Base-by-base conservation (phyloP, 1,140 invertebrate species). In the Meteorus sp. region DNA sequence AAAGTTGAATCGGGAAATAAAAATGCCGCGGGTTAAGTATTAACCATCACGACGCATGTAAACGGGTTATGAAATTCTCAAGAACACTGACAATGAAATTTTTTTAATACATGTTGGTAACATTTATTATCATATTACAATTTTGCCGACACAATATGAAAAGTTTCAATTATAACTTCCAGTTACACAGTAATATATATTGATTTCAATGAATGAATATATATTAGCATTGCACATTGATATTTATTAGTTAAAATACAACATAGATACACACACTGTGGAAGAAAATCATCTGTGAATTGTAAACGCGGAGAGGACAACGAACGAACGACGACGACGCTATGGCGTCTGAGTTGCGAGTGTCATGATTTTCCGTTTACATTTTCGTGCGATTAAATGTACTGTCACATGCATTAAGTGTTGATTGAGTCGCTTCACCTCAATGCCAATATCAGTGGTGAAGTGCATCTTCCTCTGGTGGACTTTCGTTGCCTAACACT, bases 301-400 rank as follows among this genome's bases (percentile, higher is more conserved):
- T 27, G 7, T 8, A 45, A 11, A 29, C 17, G 4, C 7, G 9
- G 17, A 33, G 9, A n/a, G n/a, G n/a, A n/a, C n/a, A n/a, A n/a
- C n/a, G n/a, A n/a, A n/a, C n/a, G n/a, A n/a, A n/a, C n/a, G n/a
- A 70, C 70, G 66, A 65, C 66, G 72, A 74, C 72, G 72, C 72
- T 73, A 74, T 74, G 72, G 72, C 72, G 72, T 74, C 72, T 67
- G 66, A 69, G 56, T 55, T 56, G 64, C 71, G 67, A 65, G 66
- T 72, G 69, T 69, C 63, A 67, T 71, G 71, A 69, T 60, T 63
- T 66, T 64, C 63, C 59, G 61, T 65, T 62, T 70, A 68, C 52
- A 60, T 65, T 63, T 65, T 56, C 61, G 65, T 60, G 11, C 6
- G 29, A 31, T 31, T 31, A 31, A 31, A n/a, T n/a, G n/a, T n/a